These are phyloP conservation scores for Cryptus viduatorius DNA, from an alignment of 2,888 invertebrate genomes.

Conservation along the genomic window DNA sequence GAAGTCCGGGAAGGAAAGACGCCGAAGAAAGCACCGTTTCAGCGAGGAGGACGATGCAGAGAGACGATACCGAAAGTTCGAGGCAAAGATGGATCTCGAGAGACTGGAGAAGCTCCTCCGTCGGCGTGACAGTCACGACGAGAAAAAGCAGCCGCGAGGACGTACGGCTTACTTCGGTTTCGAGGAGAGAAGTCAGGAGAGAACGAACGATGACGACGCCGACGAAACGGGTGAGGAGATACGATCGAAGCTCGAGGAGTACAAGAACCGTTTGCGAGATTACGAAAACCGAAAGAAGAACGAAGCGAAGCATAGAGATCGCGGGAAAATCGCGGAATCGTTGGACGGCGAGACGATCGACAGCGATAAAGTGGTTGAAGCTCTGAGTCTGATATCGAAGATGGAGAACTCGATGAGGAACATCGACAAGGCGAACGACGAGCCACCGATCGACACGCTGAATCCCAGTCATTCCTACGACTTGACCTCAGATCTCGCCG, in stretches of 20 bases:
- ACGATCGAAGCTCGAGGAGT: constrained; percentile 72
- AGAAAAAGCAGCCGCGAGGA: constrained; percentile 43
- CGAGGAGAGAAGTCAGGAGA: constrained; percentile 57
- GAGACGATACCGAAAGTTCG: constrained; percentile 42
- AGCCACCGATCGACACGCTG: background rate
- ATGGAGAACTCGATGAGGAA: constrained; percentile 71
- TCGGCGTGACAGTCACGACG: constrained; percentile 55
- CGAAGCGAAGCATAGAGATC: constrained; percentile 45
- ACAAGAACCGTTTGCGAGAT: constrained; percentile 73
- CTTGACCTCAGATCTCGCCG: constrained; percentile 26
- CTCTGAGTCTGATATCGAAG: constrained; percentile 72
- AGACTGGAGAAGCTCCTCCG: constrained; percentile 70
- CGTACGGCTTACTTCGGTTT: constrained; percentile 50
- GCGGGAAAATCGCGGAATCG: constrained; percentile 2
- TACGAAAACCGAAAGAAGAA: constrained; percentile 65
- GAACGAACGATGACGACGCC: constrained; percentile 25
- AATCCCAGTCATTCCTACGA: constrained; percentile 38
- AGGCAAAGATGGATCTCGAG: constrained; percentile 66
- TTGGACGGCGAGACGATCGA: constrained; percentile 64
- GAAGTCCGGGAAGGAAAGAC: constrained; percentile 50
- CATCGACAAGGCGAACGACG: constrained; percentile 47
- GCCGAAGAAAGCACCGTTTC: constrained; percentile 50
- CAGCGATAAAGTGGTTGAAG: constrained; percentile 72
- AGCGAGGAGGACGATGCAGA: constrained; percentile 64
- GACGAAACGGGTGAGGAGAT: constrained; percentile 71